Evolutionary conservation across 2,888 invertebrate species (phyloP).

Genomic region (Exocentrus adspersus): DNA sequence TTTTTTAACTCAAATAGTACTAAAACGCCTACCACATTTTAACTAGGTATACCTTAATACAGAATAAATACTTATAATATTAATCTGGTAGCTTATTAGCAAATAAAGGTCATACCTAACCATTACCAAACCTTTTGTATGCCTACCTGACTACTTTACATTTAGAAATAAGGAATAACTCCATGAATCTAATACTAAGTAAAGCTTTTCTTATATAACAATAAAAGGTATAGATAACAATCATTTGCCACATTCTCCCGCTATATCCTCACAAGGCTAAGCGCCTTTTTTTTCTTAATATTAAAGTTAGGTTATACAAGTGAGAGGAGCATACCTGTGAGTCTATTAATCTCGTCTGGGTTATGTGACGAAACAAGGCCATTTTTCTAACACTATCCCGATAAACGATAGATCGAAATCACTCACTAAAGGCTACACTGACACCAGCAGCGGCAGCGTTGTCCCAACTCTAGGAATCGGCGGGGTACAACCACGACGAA

Average conservation of each 20-base stretch:
- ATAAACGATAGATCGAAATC: slow-evolving; percentile 18
- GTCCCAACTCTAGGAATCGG: slow-evolving; percentile 24
- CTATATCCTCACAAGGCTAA: not conserved
- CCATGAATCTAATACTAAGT: not conserved
- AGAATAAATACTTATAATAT: too few relatives aligned
- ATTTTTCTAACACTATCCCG: slow-evolving; percentile 63
- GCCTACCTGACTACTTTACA: too few relatives aligned
- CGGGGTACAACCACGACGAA: not conserved
- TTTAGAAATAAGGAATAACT: not conserved
- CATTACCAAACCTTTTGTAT: too few relatives aligned
- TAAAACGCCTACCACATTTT: too few relatives aligned
- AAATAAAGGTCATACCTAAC: too few relatives aligned
- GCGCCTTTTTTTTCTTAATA: not conserved
- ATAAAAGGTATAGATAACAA: not conserved
- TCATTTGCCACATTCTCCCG: not conserved
- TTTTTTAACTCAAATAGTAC: too few relatives aligned
- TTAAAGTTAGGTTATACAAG: slow-evolving; percentile 20
- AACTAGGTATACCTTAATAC: too few relatives aligned
- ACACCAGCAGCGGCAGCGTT: slow-evolving; percentile 30
- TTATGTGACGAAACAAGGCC: slow-evolving; percentile 73
- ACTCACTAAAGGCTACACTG: slow-evolving; percentile 27
- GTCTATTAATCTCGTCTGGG: slow-evolving; percentile 71
- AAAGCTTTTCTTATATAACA: not conserved
- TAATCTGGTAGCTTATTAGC: too few relatives aligned
- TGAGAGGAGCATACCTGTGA: slow-evolving; percentile 67